phyloP scores from a whole-genome alignment of 1,140 invertebrate genomes.

The Diachasmimorpha longicaudata region DNA sequence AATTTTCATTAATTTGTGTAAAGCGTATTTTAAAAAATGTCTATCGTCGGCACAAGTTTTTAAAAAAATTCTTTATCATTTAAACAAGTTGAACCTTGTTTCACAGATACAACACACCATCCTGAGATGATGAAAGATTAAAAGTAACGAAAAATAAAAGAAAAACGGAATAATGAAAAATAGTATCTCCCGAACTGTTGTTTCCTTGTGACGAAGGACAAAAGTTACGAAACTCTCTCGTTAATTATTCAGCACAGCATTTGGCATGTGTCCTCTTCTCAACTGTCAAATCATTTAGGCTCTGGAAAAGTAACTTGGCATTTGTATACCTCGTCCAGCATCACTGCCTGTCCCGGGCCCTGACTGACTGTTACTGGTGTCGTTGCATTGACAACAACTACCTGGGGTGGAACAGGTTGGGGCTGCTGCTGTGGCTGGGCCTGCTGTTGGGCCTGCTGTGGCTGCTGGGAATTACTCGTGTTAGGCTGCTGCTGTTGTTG shows the following conservation, averaged over 20 bases:
- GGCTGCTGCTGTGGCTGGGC: constrained; percentile 40
- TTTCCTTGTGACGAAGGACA: constrained; percentile 9
- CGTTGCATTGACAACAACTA: constrained; percentile 58
- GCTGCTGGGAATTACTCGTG: neutral
- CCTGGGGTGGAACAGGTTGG: constrained; percentile 51
- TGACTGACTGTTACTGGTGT: constrained; percentile 60
- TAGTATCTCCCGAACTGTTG: neutral
- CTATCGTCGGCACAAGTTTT: neutral
- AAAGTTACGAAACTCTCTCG: constrained; percentile 31
- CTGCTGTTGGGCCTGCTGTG: constrained; percentile 20
- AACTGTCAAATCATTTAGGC: constrained; percentile 60
- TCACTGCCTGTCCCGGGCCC: constrained; percentile 56
- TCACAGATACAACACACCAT: neutral
- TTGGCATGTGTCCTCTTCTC: constrained; percentile 41
- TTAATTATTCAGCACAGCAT: constrained; percentile 34
- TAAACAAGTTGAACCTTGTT: neutral
- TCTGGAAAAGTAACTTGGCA: constrained; percentile 64
- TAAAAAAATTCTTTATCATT: neutral
- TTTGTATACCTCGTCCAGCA: constrained; percentile 64
- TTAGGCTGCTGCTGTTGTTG: constrained; percentile 34
- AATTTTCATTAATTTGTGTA: neutral
- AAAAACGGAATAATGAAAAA: neutral
- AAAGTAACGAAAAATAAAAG: neutral
- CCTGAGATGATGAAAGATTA: neutral
- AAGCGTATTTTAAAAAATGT: constrained; percentile 7